These are phyloP conservation scores for Drosophila persimilis DNA, from an alignment of 1,140 invertebrate genomes.

Conservation along the genomic window DNA sequence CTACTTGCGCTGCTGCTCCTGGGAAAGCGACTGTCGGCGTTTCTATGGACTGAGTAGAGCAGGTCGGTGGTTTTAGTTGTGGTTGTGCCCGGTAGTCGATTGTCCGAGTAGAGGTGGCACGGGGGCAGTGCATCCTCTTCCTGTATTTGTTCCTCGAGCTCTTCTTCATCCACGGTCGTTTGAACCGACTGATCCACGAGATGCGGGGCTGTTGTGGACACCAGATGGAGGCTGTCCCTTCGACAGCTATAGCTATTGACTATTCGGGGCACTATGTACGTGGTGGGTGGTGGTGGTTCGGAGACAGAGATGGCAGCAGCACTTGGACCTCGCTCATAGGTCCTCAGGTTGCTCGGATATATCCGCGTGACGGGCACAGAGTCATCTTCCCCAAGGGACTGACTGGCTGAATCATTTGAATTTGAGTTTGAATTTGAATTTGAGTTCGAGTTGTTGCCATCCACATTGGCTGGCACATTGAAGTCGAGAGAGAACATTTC, in stretches of 20 bases:
- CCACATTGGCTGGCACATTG: conserved; percentile 66
- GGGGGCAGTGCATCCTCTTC: conserved; percentile 31
- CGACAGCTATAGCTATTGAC: conserved; percentile 69
- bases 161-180: conserved; percentile 30
- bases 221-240: conserved; percentile 58
- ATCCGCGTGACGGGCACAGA: conserved; percentile 59
- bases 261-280: conserved; percentile 63
- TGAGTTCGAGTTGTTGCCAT: conserved; percentile 53
- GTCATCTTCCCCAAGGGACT: conserved; percentile 45
- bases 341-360: conserved; percentile 65
- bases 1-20: conserved; percentile 9
- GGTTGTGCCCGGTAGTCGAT: background rate
- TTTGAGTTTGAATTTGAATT: conserved; percentile 41
- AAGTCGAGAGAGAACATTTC: conserved; percentile 69
- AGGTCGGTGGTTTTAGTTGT: conserved; percentile 13
- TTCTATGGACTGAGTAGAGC: conserved; percentile 2
- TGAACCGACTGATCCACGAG: conserved; percentile 63
- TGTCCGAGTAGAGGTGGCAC: conserved; percentile 4
- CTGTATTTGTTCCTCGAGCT: conserved; percentile 8
- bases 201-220: conserved; percentile 55
- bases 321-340: conserved; percentile 54
- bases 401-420: conserved; percentile 33
- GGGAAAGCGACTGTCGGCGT: conserved; percentile 1
- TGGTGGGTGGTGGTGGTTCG: conserved; percentile 21
- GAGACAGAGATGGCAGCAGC: conserved; percentile 6